A percentile compares a stretch with the other conserved stretches of the same genome.
These are phyloP conservation scores for Euglossa dilemma DNA, from an alignment of 1,140 invertebrate genomes.

Conservation along the genomic window DNA sequence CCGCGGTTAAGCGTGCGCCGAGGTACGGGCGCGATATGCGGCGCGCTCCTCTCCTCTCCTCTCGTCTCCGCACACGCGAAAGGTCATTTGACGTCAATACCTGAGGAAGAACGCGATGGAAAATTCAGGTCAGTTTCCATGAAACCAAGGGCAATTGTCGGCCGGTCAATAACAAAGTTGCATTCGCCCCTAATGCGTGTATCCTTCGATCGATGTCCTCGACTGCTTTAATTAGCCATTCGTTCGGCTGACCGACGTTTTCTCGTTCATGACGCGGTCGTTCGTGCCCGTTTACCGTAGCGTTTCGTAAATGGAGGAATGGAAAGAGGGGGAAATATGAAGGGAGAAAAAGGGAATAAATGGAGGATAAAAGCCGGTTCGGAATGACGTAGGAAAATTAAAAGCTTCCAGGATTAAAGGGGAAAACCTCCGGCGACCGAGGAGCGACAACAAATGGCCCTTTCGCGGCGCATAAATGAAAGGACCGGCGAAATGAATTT, in stretches of 20 bases:
- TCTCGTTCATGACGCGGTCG: not conserved
- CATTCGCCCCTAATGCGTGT: constrained; percentile 22
- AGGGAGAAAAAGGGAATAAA: too few species aligned
- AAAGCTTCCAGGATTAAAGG: too few species aligned
- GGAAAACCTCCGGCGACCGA: too few species aligned
- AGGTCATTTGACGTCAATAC: constrained; percentile 49
- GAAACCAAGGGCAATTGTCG: constrained; percentile 29
- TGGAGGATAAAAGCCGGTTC: too few species aligned
- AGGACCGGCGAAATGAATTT: not conserved
- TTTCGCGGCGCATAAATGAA: not conserved
- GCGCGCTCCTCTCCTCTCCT: too few species aligned
- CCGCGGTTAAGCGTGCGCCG: constrained; percentile 9
- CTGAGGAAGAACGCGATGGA: constrained; percentile 13
- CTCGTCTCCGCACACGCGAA: too few species aligned
- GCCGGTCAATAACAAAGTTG: constrained; percentile 45
- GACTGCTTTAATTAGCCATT: constrained; percentile 35
- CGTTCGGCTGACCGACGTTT: not conserved
- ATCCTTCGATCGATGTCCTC: constrained; percentile 32
- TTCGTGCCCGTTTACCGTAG: not conserved
- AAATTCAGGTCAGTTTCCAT: constrained; percentile 49
- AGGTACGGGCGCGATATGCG: not conserved
- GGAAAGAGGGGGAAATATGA: not conserved
- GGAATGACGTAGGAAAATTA: too few species aligned
- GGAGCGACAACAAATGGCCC: not conserved
- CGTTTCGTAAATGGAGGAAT: not conserved